Base-by-base conservation (phyloP, 1,140 invertebrate species). In the Potamilus streckersoni region DNA sequence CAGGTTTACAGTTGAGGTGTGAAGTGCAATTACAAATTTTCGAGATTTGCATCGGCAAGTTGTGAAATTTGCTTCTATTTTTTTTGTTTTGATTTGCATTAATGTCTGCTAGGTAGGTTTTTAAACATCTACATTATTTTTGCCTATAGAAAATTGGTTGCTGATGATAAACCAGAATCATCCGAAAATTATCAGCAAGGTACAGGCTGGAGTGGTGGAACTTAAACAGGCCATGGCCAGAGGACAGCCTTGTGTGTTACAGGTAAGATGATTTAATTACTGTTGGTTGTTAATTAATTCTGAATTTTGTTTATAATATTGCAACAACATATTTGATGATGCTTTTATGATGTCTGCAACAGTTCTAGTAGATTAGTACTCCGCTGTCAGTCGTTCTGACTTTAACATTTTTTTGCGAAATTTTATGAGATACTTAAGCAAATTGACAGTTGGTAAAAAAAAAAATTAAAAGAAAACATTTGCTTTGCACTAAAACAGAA, bases 151-250 rank as follows among this genome's bases (percentile, higher is more conserved):
- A 56, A 80, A 80, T n/a, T 88, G 84, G 84, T 74, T 86, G 8
- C 38, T 88, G 20, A 64, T 86, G 74, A 73, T 88, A 6, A 88
- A 88, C 65, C 86, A 88, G 73, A 83, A 78, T 15, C 83, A 88
- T 70, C 83, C 84, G 0, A 88, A 88, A 69, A 80, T 88, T 38
- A 66, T 83, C n/a, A 79, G 83, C 17, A 79, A 83, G 19, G 78
- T 86, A 4, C 79, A 83, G 73, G 82, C 85, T 73, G 86, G 85
- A 4, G 73, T 86, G 8, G 86, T 86, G 64, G 71, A 78, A 4
- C 84, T 83, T 2, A 82, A 80, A 67, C 67, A 57, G 3, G 76
- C 80, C 16, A 82, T 88, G 80, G 69, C 63, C 15, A 69, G 75
- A 75, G 84, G 84, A 23, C 80, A 84, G 62, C 80, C 84, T 1